These are phyloP conservation scores for Thermophis baileyi DNA, from an alignment of 2,113 vertebrate genomes.

Conservation along the genomic window DNA sequence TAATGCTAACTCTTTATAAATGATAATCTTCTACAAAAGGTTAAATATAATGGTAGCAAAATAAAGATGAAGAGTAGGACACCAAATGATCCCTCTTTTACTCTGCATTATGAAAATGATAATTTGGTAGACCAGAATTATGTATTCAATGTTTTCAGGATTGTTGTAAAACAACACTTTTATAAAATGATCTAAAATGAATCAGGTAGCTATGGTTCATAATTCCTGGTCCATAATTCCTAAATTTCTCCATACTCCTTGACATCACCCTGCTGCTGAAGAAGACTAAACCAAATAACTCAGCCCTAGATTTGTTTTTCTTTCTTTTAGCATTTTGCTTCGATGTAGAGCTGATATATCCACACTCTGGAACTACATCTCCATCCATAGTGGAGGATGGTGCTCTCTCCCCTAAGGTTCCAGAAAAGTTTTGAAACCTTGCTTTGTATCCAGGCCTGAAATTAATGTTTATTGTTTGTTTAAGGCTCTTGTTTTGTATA, in stretches of 20 bases:
- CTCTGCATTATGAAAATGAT: background rate
- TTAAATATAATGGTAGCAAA: background rate
- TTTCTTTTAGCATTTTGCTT: background rate
- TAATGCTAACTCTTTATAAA: background rate
- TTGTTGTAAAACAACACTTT: background rate
- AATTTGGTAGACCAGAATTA: background rate
- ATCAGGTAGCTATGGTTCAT: background rate
- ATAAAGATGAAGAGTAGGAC: background rate
- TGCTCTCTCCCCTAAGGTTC: background rate
- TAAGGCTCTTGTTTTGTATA: background rate
- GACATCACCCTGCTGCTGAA: background rate
- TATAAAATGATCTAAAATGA: background rate
- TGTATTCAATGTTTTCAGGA: background rate
- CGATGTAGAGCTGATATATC: background rate
- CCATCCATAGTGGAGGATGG: background rate
- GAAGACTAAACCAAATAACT: background rate
- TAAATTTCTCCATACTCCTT: background rate
- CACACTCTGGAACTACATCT: background rate
- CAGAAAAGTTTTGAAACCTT: background rate
- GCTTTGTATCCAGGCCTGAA: background rate
- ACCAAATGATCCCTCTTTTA: background rate
- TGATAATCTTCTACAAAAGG: background rate
- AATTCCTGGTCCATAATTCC: background rate
- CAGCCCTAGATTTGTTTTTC: background rate
- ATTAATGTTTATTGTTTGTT: background rate